Evolutionary conservation across 1,140 invertebrate species (phyloP), one percentile per base, ranked within the genome.

Genomic region (Melipona quadrifasciata): DNA sequence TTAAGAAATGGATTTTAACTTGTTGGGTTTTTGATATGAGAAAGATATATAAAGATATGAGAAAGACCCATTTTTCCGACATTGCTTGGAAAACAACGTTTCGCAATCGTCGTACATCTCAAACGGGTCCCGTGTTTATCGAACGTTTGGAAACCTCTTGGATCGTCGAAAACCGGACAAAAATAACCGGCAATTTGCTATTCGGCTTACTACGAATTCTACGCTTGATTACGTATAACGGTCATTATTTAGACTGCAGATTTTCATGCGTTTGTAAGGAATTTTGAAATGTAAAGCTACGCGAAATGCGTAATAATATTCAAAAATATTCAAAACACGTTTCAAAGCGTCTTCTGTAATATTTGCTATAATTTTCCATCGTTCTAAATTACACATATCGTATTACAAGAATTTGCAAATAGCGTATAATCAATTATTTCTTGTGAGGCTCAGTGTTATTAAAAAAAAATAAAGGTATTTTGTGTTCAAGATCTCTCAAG

Each of bases 161-260:
- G 68, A 64, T 47, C 39, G 80, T 61, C 27, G 57, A 74, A 53
- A 64, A 53, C 53, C 4, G 14, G 57, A 51, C 57, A 55, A 57
- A 73, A 81, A 81, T 81, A 81, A 64, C 80, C 24, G 14, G 39
- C 53, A 58, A 80, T 72, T 72, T 51, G 24, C 53, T 47, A 24
- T 39, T 51, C 58, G 34, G 2, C 16, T 76, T 78, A 78, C 61
- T 78, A 70, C 34, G 55, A 73, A 80, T 81, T 51, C 68, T 53
- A 39, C 55, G 21, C 6, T 11, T 34, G 55, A 73, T 80, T 80
- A 80, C 27, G 39, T 71, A 39, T 24, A 6, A 12, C 65, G 8
- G 39, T 51, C 51, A 51, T 10, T n/a, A 39, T 16, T 47, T 24
- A 3, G 10, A 27, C 39, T n/a, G n/a, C 31, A 31, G 39, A 47